Conservation (phyloP, 2,888 invertebrate species). For the Nasonovia ribisnigri region DNA sequence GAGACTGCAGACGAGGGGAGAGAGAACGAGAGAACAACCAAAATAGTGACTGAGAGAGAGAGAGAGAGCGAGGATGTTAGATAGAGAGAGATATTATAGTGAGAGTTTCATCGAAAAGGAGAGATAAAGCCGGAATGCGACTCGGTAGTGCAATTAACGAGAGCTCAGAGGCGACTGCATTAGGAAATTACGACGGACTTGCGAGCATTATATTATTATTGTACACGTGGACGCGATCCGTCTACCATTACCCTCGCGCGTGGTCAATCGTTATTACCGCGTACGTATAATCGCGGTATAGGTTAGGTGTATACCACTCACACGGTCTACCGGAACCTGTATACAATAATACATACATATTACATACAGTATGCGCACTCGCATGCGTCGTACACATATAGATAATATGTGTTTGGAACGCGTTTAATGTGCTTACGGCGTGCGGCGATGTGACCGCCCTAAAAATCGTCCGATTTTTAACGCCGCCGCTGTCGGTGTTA, state of each 20-base stretch:
- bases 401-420: background rate
- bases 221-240: background rate
- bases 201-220: background rate
- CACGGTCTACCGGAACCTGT: background rate
- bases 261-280: background rate
- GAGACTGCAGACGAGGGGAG: background rate
- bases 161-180: background rate
- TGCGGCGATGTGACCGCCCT: background rate
- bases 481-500: background rate
- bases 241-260: background rate
- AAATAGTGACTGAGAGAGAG: background rate
- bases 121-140: background rate
- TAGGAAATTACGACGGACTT: conserved; percentile 16
- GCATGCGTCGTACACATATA: background rate
- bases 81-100: background rate
- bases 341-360: background rate
- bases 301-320: background rate
- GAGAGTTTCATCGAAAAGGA: background rate
- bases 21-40: background rate
- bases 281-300: background rate
- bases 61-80: background rate
- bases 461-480: conserved; percentile 25
- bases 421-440: background rate
- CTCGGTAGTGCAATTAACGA: conserved; percentile 6
- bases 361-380: background rate